Base-by-base conservation (phyloP, 1,140 invertebrate genomes). In the Trachymyrmex cornetzi region DNA sequence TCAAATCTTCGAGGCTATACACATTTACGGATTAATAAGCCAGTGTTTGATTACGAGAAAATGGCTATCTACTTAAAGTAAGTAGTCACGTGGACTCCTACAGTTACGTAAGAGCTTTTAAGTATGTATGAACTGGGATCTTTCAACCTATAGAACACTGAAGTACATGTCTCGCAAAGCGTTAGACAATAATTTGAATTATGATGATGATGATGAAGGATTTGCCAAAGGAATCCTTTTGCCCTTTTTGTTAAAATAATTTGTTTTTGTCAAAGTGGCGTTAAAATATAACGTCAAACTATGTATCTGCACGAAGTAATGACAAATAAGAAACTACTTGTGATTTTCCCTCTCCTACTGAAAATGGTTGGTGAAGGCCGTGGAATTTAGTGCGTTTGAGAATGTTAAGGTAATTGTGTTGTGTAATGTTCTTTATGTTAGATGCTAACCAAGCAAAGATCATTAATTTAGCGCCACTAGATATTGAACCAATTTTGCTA, bases 391-490 rank as follows among this genome's bases (percentile, higher is more conserved):
- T 59, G 24, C 55, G 9, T 48, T 30, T 81, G 34, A 38, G 61
- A 38, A 59, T 63, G 67, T 89, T 85, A 59, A 86, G 38, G 12
- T 77, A 69, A 88, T 63, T 19, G 24, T n/a, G 82, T 88, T 88
- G 67, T 53, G 69, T 55, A 81, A 89, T 34, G 19, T 67, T n/a
- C 0, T 30, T 22, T 38, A 12, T 48, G 50, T 44, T 64, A 67
- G n/a, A 44, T 55, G 44, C 14, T 85, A 77, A 12, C 24, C 16
- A 82, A 82, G 55, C 38, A 30, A 38, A 7, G 77, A 57, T 14
- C 57, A 55, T 82, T 24, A 85, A 57, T 50, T 87, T 22, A 24
- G 55, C 66, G 50, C 55, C 69, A 30, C 6, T 38, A 30, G 19
- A 6, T 57, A 30, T 48, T 48, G 38, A 85, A 63, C n/a, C 14